These are phyloP conservation scores for Tychaedon coryphoeus DNA, from an alignment of 2,113 vertebrate species.

Conservation along the genomic window DNA sequence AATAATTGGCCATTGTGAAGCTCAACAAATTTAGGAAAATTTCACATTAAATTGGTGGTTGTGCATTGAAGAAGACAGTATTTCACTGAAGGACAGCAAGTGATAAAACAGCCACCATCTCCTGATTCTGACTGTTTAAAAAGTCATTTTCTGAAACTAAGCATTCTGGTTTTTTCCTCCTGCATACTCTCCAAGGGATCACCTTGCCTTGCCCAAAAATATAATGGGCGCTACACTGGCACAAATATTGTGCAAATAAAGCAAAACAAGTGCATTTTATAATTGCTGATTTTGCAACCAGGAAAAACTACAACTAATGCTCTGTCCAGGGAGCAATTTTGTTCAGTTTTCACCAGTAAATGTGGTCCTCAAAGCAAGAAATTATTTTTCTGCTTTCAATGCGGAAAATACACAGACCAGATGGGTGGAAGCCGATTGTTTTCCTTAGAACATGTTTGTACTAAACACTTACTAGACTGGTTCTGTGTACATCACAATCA, in stretches of 20 bases:
- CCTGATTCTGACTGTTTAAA: background rate
- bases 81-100: background rate
- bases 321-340: background rate
- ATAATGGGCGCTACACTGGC: background rate
- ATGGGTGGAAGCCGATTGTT: background rate
- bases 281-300: background rate
- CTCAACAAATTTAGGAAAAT: background rate
- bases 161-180: background rate
- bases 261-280: background rate
- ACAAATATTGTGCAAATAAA: background rate
- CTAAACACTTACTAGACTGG: background rate
- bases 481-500: background rate
- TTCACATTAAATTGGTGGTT: background rate
- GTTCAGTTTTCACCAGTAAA: background rate
- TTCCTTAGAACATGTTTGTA: background rate
- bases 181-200: background rate
- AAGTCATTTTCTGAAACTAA: background rate
- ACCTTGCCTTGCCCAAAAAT: background rate
- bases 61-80: background rate
- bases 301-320: background rate
- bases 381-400: background rate
- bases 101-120: background rate
- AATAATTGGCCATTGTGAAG: background rate
- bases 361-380: background rate
- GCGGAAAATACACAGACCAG: background rate